Conservation (phyloP, 2,113 vertebrate species). For the Peromyscus polionotus region DNA sequence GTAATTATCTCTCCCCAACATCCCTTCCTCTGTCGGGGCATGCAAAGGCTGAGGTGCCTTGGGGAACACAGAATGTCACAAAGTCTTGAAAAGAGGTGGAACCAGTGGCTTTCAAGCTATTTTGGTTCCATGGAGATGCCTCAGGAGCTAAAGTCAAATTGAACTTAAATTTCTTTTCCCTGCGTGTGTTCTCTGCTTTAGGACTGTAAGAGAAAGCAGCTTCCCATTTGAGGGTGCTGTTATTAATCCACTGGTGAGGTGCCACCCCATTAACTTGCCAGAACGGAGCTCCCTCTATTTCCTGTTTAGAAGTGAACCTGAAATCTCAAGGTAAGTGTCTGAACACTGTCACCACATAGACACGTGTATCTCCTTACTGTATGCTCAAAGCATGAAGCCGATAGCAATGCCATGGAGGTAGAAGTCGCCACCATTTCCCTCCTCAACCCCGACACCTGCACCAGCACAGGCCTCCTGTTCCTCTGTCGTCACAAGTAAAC, state of each 20-base stretch:
- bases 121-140: neutral
- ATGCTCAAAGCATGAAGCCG: neutral
- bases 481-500: neutral
- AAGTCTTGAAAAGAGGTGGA: neutral
- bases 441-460: no score
- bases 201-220: conserved; percentile 21
- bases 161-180: neutral
- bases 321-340: conserved; percentile 1
- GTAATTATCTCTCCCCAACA: neutral
- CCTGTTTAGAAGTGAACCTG: neutral
- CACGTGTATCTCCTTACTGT: neutral
- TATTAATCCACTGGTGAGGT: neutral
- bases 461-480: neutral
- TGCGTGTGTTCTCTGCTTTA: conserved; percentile 26
- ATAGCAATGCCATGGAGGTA: fast-evolving
- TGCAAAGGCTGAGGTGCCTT: neutral
- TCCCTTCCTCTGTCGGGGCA: neutral
- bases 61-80: neutral
- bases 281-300: neutral
- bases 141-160: neutral
- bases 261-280: neutral
- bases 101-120: neutral
- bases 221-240: neutral
- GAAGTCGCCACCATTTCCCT: fast-evolving
- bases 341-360: neutral